Percentiles rank a stretch among this genome's conserved stretches.
These are phyloP conservation scores for Halcyon malimbica DNA, from an alignment of 2,113 vertebrate species.

Conservation along the genomic window DNA sequence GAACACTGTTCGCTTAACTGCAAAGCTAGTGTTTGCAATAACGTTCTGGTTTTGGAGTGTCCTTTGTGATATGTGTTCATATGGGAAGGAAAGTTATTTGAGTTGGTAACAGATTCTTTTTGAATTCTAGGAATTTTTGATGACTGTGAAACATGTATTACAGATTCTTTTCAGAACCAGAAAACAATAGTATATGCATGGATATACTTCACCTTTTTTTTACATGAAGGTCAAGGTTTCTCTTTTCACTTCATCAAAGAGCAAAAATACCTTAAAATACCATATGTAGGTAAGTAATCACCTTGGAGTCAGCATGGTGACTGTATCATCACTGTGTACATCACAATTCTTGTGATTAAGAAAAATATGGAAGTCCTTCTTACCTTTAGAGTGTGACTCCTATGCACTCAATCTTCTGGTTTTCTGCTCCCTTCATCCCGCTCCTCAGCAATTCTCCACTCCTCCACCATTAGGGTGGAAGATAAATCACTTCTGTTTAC, in stretches of 20 bases:
- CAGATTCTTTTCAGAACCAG: background rate
- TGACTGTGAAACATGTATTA: background rate
- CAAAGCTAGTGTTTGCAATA: background rate
- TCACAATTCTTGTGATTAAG: background rate
- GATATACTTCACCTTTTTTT: background rate
- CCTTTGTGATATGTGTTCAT: background rate
- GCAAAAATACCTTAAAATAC: background rate
- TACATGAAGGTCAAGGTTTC: background rate
- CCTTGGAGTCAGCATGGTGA: background rate
- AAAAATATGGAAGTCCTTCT: background rate
- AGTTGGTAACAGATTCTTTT: accelerated
- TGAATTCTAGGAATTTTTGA: accelerated
- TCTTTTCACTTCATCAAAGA: background rate
- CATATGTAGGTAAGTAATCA: accelerated
- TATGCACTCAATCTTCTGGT: background rate
- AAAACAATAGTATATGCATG: background rate
- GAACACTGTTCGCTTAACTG: background rate
- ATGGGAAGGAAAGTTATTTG: background rate
- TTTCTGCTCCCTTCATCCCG: background rate
- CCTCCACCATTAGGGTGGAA: background rate
- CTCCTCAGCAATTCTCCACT: background rate
- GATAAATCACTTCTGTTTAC: background rate
- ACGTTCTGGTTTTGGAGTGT: background rate
- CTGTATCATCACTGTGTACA: background rate
- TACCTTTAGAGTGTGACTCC: background rate